A percentile compares a stretch with the other conserved stretches of the same genome.
These are phyloP conservation scores for Pelochelys cantorii DNA, from an alignment of 2,797 vertebrate genomes.

Conservation along the genomic window DNA sequence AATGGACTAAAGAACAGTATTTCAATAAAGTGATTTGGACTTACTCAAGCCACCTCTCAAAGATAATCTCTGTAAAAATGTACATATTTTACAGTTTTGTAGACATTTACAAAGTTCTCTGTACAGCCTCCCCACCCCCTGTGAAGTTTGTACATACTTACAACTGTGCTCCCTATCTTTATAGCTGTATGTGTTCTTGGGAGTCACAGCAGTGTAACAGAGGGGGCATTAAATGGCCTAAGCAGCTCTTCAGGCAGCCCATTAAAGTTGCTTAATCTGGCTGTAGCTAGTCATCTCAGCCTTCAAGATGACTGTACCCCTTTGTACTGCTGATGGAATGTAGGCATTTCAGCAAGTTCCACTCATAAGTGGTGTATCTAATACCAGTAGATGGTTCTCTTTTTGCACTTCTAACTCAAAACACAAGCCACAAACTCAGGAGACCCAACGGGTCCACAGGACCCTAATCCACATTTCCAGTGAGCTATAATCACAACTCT, in stretches of 20 bases:
- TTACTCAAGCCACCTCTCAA: background rate
- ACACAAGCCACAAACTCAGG: background rate
- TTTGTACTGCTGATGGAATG: background rate
- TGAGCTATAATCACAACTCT: background rate
- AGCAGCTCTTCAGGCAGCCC: background rate
- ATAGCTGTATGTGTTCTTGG: background rate
- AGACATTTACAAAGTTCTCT: conserved; percentile 50
- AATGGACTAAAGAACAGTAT: background rate
- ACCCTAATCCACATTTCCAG: conserved; percentile 1
- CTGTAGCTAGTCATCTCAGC: background rate
- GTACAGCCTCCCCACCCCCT: background rate
- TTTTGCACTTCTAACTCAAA: background rate
- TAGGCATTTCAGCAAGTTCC: background rate
- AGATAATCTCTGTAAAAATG: conserved; percentile 72
- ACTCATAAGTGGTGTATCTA: background rate
- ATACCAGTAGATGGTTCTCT: background rate
- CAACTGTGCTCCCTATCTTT: background rate
- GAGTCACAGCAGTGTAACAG: background rate
- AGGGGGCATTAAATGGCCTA: background rate
- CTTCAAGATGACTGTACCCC: background rate
- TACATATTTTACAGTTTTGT: conserved; percentile 66
- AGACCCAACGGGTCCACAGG: background rate
- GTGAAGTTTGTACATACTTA: background rate
- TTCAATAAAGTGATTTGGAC: background rate
- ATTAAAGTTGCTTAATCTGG: background rate